phyloP scores from a whole-genome alignment of 2,113 vertebrate genomes.

The Ifrita kowaldi region DNA sequence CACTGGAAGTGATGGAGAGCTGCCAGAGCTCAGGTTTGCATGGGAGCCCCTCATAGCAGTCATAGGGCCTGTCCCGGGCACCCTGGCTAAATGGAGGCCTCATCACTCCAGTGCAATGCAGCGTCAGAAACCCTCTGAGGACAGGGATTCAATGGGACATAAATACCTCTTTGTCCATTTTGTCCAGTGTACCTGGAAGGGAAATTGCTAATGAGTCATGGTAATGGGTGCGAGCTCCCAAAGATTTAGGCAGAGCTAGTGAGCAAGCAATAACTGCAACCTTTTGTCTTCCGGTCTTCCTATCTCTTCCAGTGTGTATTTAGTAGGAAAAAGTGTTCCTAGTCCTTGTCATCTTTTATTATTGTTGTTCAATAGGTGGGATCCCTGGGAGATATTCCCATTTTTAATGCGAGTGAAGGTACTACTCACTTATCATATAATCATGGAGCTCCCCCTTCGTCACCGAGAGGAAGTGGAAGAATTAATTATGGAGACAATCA shows the following conservation, averaged over 20 bases:
- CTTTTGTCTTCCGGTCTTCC: neutral
- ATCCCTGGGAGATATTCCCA: neutral
- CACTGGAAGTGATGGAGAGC: neutral
- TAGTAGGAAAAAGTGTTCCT: neutral
- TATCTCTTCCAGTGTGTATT: neutral
- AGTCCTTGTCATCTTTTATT: neutral
- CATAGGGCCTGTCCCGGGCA: neutral
- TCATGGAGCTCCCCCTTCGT: neutral
- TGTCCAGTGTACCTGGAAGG: neutral
- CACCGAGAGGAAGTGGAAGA: neutral
- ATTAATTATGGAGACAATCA: neutral
- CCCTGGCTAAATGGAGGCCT: neutral
- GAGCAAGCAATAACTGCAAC: neutral
- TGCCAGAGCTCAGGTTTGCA: neutral
- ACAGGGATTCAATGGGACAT: neutral
- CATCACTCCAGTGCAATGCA: accelerated
- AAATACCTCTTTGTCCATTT: neutral
- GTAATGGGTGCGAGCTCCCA: neutral
- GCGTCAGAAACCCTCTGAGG: neutral
- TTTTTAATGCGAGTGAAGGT: neutral
- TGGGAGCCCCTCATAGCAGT: accelerated
- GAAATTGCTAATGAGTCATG: neutral
- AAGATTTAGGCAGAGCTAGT: neutral
- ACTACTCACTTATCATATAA: neutral
- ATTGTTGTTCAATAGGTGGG: neutral